A percentile compares a stretch with the other conserved stretches of the same genome.
Conservation (phyloP, 2,113 vertebrate species). For the Oncorhynchus kisutch region DNA sequence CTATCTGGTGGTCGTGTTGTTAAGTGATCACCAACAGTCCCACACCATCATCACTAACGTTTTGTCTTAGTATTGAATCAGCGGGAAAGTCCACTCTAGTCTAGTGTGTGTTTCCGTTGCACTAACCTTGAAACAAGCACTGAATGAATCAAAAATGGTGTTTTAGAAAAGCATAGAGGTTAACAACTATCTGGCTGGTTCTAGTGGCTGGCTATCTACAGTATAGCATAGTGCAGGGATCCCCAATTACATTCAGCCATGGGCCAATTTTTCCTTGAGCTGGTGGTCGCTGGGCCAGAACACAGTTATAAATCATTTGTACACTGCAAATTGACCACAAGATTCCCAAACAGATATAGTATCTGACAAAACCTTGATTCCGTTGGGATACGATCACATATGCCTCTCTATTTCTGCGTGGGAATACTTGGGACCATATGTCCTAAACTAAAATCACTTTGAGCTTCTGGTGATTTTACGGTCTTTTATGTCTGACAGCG, state of each 20-base stretch:
- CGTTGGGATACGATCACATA: no score
- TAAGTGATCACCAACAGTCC: slow-evolving; percentile 33
- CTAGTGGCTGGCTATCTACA: background rate
- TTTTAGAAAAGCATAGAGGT: background rate
- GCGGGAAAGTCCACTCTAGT: background rate
- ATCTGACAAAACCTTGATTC: no score
- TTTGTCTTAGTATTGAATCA: slow-evolving; percentile 19
- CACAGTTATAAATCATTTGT: no score
- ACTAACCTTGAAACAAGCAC: background rate
- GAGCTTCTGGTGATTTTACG: background rate
- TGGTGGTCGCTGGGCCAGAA: no score
- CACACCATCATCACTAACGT: slow-evolving; percentile 21
- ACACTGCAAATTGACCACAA: no score
- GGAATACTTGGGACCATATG: no score
- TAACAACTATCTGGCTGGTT: background rate
- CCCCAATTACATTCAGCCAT: no score
- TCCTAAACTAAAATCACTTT: no score
- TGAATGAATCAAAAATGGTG: background rate
- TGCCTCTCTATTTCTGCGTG: no score
- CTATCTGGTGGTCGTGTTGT: slow-evolving; percentile 28
- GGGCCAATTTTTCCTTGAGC: no score
- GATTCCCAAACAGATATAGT: no score
- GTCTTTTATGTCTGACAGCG: slow-evolving; percentile 17
- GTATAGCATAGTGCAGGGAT: background rate
- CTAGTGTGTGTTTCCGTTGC: slow-evolving; percentile 17